Evolutionary conservation across 2,113 vertebrate genomes (phyloP), one percentile per base, ranked within the genome.

Genomic region (Ailuropoda melanoleuca): DNA sequence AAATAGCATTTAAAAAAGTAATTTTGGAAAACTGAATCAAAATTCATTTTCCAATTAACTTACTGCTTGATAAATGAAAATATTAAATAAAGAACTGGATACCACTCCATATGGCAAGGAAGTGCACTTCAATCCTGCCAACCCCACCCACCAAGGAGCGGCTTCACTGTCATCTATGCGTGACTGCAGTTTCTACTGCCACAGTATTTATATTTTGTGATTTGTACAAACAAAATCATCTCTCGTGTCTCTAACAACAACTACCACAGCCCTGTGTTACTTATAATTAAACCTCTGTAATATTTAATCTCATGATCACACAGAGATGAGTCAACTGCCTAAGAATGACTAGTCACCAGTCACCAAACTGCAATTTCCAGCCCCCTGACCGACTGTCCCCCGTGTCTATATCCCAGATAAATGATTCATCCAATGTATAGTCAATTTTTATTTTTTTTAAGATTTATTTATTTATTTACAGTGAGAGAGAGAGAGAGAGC

Each of bases 41-140:
- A 93, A 87, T 55, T 66, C 37, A 90, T 90, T 96, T 96, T 62
- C 55, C 53, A 91, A 46, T 89, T 78, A 86, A 88, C 34, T 75
- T 66, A 82, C 17, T 86, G 50, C 55, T 91, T 74, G 86, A 56
- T 83, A 87, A 93, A 75, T 81, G 68, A 66, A 86, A 93, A 29
- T 15, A 77, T 43, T 78, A 83, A 31, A 70, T n/a, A 89, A 94
- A 85, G n/a, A n/a, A 82, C 13, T 12, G 6, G 34, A 34, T 31
- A 88, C 50, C 39, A 3, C 34, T 75, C 37, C 60, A 43, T 11
- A n/a, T 2, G 14, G 39, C 18, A n/a, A 85, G 66, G 60, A 89
- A 90, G n/a, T 10, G 13, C 34, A 37, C 46, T 46, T 85, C 0
- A 43, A 39, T 75, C 24, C 66, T 37, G 13, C 77, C 5, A 43